Evolutionary conservation across 2,113 vertebrate genomes (phyloP).

Genomic region (Prunella fulvescens): DNA sequence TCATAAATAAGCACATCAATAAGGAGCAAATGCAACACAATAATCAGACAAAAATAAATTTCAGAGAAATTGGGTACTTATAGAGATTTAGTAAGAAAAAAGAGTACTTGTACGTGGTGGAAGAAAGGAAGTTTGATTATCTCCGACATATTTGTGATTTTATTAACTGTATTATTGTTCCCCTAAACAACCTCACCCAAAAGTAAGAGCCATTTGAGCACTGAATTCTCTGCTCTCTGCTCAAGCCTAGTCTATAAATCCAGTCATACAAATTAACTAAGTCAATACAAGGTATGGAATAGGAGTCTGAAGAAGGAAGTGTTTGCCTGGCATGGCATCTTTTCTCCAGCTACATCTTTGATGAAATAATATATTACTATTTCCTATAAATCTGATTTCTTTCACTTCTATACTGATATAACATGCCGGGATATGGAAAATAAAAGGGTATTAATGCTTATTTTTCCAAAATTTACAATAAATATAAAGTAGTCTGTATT

Average conservation of each 20-base stretch:
- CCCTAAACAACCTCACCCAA: background rate
- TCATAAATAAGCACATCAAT: background rate
- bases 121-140: background rate
- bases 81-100: background rate
- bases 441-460: background rate
- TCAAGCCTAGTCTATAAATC: background rate
- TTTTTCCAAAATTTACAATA: background rate
- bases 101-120: background rate
- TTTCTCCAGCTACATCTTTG: background rate
- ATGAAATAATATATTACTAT: background rate
- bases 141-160: background rate
- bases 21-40: background rate
- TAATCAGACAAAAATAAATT: background rate
- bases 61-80: background rate
- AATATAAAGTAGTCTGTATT: background rate
- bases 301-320: background rate
- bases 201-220: background rate
- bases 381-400: background rate
- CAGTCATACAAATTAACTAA: background rate
- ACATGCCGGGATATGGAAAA: background rate
- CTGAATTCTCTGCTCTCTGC: background rate
- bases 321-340: background rate
- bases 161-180: background rate
- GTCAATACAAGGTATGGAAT: background rate
- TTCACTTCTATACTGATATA: background rate